A percentile compares a stretch with the other conserved stretches of the same genome.
phyloP scores from a whole-genome alignment of 2,888 invertebrate species.

The Philopedon plagiatum region DNA sequence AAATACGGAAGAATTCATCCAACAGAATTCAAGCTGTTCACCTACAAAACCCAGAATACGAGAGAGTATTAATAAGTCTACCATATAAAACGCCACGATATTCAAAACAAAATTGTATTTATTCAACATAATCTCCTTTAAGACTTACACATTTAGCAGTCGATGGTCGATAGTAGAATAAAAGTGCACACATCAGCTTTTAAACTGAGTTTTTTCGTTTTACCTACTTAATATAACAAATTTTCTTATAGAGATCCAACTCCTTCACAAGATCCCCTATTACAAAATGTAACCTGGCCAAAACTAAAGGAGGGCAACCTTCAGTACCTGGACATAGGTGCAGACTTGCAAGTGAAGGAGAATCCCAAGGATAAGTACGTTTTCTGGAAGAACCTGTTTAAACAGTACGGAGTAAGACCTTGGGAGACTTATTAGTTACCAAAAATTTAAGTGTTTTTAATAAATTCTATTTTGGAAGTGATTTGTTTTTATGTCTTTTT shows the following conservation, averaged over 20 bases:
- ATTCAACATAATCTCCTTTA: no score
- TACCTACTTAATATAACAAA: not conserved
- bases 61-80: no score
- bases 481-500: no score
- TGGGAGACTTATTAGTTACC: conserved; percentile 53
- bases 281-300: conserved; percentile 52
- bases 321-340: conserved; percentile 54
- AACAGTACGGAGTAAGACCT: conserved; percentile 51
- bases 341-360: conserved; percentile 45
- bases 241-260: conserved; percentile 33
- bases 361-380: conserved; percentile 52
- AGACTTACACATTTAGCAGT: no score
- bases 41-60: no score
- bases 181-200: not conserved
- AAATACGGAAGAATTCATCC: no score
- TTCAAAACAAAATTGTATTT: no score
- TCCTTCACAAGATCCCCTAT: conserved; percentile 17
- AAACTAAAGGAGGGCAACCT: conserved; percentile 38
- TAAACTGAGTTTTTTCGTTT: not conserved
- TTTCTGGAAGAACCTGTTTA: conserved; percentile 55
- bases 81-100: no score
- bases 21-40: not conserved
- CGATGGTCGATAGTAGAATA: no score
- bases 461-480: no score
- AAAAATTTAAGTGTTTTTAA: no score